A percentile compares a stretch with the other conserved stretches of the same genome.
Evolutionary conservation across 2,797 vertebrate genomes (phyloP).

Genomic region (Periparus ater): DNA sequence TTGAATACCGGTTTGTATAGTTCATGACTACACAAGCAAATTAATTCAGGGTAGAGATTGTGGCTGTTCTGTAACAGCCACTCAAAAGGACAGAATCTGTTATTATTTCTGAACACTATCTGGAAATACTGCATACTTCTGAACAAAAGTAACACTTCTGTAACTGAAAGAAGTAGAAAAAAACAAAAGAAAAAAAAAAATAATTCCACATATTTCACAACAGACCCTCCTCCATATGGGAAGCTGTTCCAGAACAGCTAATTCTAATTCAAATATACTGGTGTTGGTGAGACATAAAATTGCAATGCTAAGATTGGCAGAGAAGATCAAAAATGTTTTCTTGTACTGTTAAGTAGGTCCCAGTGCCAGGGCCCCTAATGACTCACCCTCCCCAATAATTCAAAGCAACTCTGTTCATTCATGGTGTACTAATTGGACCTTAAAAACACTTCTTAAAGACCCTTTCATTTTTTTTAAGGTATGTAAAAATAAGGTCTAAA

Average conservation of each 20-base stretch:
- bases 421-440: not conserved
- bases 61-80: not conserved
- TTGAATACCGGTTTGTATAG: not conserved
- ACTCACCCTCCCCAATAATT: not conserved
- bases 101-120: not conserved
- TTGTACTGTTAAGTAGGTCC: not conserved
- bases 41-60: not conserved
- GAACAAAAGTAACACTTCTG: not conserved
- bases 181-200: not conserved
- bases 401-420: not conserved
- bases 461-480: fast-evolving
- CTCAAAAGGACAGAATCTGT: not conserved
- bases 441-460: not conserved
- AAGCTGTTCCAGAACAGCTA: not conserved
- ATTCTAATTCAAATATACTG: not conserved
- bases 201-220: not conserved
- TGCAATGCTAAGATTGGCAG: not conserved
- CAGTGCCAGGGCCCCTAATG: not conserved
- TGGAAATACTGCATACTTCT: not conserved
- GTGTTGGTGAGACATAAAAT: not conserved
- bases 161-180: not conserved
- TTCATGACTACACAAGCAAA: not conserved
- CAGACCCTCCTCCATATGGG: not conserved
- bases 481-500: not conserved
- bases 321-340: not conserved